A percentile compares a stretch with the other conserved stretches of the same genome.
These are phyloP conservation scores for Eristalis tenax DNA, from an alignment of 2,888 invertebrate genomes.

Conservation along the genomic window DNA sequence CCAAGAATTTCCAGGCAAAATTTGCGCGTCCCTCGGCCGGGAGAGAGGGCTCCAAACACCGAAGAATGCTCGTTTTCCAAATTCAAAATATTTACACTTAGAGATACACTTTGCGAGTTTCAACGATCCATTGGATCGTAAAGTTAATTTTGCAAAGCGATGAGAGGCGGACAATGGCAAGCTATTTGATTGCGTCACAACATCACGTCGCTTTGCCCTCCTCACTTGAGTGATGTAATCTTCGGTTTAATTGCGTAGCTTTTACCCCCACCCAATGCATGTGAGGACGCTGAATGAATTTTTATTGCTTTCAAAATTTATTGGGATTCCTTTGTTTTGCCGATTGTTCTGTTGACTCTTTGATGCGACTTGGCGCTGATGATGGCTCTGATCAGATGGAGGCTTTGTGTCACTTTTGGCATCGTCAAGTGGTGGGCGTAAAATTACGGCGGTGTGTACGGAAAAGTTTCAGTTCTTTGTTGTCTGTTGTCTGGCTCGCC, in stretches of 20 bases:
- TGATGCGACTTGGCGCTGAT: neutral
- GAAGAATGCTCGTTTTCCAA: slow-evolving; percentile 24
- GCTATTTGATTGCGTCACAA: slow-evolving; percentile 20
- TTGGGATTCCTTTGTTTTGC: no score
- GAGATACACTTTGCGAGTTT: slow-evolving; percentile 33
- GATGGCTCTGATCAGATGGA: neutral
- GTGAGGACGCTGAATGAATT: slow-evolving; percentile 31
- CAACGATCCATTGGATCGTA: slow-evolving; percentile 36
- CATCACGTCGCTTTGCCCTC: slow-evolving; percentile 2
- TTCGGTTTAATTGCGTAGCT: slow-evolving; percentile 15
- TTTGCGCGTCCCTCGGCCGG: neutral
- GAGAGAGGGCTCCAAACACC: neutral
- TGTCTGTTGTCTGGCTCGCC: no score
- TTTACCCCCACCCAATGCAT: neutral
- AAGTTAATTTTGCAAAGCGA: slow-evolving; percentile 33
- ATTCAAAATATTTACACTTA: slow-evolving; percentile 50
- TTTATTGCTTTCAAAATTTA: neutral
- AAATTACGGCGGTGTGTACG: neutral
- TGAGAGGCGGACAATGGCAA: slow-evolving; percentile 41
- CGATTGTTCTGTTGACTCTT: neutral
- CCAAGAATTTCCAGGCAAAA: slow-evolving; percentile 8
- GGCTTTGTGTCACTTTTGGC: neutral
- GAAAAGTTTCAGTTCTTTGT: no score
- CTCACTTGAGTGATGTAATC: slow-evolving; percentile 31
- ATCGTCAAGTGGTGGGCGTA: neutral